Evolutionary conservation across 2,797 vertebrate species (phyloP).

Genomic region (Gymnothorax reevesii): DNA sequence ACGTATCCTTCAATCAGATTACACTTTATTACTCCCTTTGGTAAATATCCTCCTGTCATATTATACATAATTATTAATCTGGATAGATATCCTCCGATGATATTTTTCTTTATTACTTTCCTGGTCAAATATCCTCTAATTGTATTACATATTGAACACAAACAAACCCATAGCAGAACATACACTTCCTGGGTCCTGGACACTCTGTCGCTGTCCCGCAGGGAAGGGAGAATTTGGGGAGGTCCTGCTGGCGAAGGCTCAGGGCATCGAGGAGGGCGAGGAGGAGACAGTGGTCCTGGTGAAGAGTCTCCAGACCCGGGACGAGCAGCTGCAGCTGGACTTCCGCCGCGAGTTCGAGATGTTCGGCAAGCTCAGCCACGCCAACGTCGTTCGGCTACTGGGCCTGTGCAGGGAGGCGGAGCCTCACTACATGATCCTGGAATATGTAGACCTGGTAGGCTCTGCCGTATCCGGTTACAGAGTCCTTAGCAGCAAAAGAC

Average conservation of each 20-base stretch:
- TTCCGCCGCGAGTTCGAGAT: conserved; percentile 93
- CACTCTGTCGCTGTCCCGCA: conserved; percentile 49
- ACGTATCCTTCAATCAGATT: too few relatives aligned
- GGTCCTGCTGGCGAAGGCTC: conserved; percentile 92
- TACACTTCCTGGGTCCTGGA: too few relatives aligned
- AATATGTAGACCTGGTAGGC: conserved; percentile 93
- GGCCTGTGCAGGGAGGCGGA: conserved; percentile 88
- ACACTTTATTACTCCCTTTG: too few relatives aligned
- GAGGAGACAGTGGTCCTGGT: conserved; percentile 89
- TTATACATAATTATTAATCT: too few relatives aligned
- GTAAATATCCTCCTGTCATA: too few relatives aligned
- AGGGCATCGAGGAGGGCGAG: conserved; percentile 78
- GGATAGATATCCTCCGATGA: too few relatives aligned
- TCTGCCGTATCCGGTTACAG: background rate
- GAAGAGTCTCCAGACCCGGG: conserved; percentile 89
- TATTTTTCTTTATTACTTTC: too few relatives aligned
- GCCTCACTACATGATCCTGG: conserved; percentile 93
- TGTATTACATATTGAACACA: too few relatives aligned
- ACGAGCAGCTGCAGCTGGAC: conserved; percentile 88
- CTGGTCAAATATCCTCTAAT: too few relatives aligned
- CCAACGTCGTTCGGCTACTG: conserved; percentile 85
- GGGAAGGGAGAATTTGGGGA: conserved; percentile 96
- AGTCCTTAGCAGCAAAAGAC: too few relatives aligned
- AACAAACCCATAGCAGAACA: too few relatives aligned
- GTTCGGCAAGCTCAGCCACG: conserved; percentile 91